Base-by-base conservation (phyloP, 2,113 vertebrate genomes). In the Hipposideros armiger region DNA sequence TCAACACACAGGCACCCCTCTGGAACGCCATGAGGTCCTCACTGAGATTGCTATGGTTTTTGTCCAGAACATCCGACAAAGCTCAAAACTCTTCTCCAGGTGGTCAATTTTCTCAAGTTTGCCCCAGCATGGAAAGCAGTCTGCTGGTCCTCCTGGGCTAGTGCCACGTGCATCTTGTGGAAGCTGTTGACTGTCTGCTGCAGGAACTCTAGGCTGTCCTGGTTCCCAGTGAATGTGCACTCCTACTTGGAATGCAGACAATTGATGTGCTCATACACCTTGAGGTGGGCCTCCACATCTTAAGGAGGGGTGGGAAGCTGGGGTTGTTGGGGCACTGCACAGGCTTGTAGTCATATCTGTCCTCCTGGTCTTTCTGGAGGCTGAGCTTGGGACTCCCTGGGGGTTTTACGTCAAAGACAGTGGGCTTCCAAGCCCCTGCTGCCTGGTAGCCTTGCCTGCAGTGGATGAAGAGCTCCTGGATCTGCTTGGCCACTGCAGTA, bases 61-160 rank as follows among this genome's bases (percentile, higher is more conserved):
- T 99, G 0, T 99, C 99, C 98, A 99, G 97, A 94, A 99, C 99
- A 54, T 99, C 99, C 81, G 99, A 99, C 97, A n/a, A 99, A 99
- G 99, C 95, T 99, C 99, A 95, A 99, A 98, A 98, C 99, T 99
- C 98, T 99, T 99, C 98, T 99, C 99, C 66, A 99, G 98, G 98
- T 99, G 99, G 97, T 99, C 99, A 0, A 99, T 98, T 90, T 99
- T 99, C 98, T 99, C 99, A 99, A 99, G 99, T 74, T 99, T 99
- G 17, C 99, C 99, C 97, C 97, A 99, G 98, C 99, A 99, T 99
- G 94, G 99, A 99, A 92, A 99, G 98, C 97, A 99, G 98, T 99
- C 93, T 99, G 99, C 97, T 99, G 99, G 98, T 99, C 99, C 98
- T 99, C 99, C 98, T 99, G 99, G 5, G 99, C 99, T 98, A 99